Evolutionary conservation across 2,888 invertebrate species (phyloP).

Genomic region (Pseudococcus longispinus): DNA sequence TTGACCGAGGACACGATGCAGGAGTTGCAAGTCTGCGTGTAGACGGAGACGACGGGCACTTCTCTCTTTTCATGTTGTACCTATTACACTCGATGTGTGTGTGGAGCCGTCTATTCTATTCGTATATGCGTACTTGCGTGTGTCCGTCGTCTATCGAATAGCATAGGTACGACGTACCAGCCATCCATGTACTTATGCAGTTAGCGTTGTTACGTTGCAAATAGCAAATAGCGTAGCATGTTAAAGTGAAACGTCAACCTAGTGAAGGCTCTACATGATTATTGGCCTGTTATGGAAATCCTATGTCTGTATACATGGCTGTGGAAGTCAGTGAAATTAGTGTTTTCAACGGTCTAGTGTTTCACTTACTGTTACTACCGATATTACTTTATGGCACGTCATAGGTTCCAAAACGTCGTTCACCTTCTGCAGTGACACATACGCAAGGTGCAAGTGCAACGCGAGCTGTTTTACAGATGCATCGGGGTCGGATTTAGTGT

Average conservation of each 20-base stretch:
- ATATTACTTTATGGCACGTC: background rate
- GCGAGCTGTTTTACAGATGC: background rate
- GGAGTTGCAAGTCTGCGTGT: background rate
- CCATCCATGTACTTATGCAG: background rate
- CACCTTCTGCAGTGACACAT: background rate
- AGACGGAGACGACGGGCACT: no score
- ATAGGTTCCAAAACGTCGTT: background rate
- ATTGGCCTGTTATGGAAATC: background rate
- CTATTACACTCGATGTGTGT: background rate
- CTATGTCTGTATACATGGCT: background rate
- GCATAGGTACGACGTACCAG: no score
- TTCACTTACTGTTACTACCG: background rate
- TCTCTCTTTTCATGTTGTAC: no score
- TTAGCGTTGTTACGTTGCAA: background rate
- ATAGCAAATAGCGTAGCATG: background rate
- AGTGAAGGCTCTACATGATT: background rate
- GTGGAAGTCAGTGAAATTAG: background rate
- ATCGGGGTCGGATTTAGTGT: background rate
- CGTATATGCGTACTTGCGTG: background rate
- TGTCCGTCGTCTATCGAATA: no score
- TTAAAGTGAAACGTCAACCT: background rate
- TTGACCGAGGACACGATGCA: background rate
- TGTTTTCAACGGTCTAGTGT: background rate
- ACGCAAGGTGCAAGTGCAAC: background rate
- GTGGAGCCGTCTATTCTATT: background rate